These are phyloP conservation scores for Irena cyanogastra DNA, from an alignment of 2,113 vertebrate genomes.

Conservation along the genomic window DNA sequence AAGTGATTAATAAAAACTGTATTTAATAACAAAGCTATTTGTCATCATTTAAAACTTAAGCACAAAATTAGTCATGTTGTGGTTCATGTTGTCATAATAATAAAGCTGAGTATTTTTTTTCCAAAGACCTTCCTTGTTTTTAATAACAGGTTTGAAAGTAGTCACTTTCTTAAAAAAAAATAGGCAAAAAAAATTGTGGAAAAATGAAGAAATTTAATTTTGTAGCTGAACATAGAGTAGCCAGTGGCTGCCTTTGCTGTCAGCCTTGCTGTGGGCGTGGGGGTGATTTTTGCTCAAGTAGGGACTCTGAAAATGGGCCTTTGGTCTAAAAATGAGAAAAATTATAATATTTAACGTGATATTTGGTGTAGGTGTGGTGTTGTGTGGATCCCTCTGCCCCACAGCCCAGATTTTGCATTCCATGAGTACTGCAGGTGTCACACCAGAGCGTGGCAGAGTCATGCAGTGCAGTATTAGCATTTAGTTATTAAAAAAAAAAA, in stretches of 20 bases:
- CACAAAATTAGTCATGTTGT: conserved; percentile 76
- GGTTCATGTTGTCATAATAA: conserved; percentile 73
- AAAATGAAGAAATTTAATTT: not conserved
- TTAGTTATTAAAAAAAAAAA: conserved; percentile 3
- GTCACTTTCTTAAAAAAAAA: not conserved
- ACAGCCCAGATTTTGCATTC: not conserved
- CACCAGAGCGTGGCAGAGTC: not conserved
- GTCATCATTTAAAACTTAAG: conserved; percentile 82
- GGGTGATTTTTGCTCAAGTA: rapidly evolving
- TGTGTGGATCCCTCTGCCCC: not conserved
- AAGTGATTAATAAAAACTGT: conserved; percentile 86
- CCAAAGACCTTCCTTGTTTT: conserved; percentile 43
- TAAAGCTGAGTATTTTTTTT: conserved; percentile 47
- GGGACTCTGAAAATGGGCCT: not conserved
- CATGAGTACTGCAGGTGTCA: not conserved
- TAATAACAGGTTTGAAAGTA: conserved; percentile 18
- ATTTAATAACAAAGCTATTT: conserved; percentile 87
- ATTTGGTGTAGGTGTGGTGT: not conserved
- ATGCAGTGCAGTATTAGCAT: not conserved
- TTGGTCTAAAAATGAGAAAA: not conserved
- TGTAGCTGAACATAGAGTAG: not conserved
- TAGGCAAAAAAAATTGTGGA: too few relatives aligned
- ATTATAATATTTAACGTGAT: not conserved
- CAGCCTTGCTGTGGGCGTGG: not conserved
- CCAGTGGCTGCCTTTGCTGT: not conserved